Percentiles rank a stretch among this genome's conserved stretches.
Conservation (phyloP, 2,888 invertebrate species). For the Acanthopleura granulata region DNA sequence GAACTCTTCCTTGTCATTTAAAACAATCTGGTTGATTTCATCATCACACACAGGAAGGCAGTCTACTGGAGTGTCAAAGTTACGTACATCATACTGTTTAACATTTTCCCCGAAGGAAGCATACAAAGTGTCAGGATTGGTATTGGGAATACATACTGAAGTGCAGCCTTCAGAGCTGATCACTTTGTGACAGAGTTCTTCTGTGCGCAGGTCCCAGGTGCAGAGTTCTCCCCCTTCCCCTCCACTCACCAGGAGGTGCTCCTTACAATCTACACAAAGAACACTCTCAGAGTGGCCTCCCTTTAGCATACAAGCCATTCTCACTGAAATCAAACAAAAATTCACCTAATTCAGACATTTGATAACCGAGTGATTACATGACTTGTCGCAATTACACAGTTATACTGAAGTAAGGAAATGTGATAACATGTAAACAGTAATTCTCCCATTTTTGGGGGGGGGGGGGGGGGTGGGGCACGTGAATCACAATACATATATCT, state of each 20-base stretch:
- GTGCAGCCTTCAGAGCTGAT: constrained; percentile 53
- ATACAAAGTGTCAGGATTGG: constrained; percentile 54
- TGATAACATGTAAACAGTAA: too few species aligned
- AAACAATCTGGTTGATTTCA: constrained; percentile 62
- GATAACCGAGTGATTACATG: too few species aligned
- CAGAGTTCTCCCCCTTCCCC: constrained; percentile 57
- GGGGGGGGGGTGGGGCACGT: constrained; percentile 3
- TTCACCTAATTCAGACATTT: too few species aligned
- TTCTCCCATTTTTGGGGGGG: constrained; percentile 14
- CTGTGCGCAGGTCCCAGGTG: constrained; percentile 42
- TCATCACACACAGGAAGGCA: constrained; percentile 39
- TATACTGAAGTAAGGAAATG: too few species aligned
- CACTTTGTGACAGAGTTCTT: constrained; percentile 41
- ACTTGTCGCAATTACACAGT: too few species aligned
- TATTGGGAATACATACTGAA: constrained; percentile 50
- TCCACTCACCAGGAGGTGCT: constrained; percentile 46
- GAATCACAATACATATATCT: too few species aligned
- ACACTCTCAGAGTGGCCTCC: constrained; percentile 53
- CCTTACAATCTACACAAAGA: constrained; percentile 51
- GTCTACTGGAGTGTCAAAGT: constrained; percentile 41
- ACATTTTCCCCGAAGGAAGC: constrained; percentile 53
- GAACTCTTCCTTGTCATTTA: constrained; percentile 60
- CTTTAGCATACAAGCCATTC: constrained; percentile 20
- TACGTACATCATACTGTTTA: constrained; percentile 45
- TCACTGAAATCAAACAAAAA: too few species aligned